phyloP scores from a whole-genome alignment of 2,888 invertebrate genomes.

The Chaetogeoica ovagalla region DNA sequence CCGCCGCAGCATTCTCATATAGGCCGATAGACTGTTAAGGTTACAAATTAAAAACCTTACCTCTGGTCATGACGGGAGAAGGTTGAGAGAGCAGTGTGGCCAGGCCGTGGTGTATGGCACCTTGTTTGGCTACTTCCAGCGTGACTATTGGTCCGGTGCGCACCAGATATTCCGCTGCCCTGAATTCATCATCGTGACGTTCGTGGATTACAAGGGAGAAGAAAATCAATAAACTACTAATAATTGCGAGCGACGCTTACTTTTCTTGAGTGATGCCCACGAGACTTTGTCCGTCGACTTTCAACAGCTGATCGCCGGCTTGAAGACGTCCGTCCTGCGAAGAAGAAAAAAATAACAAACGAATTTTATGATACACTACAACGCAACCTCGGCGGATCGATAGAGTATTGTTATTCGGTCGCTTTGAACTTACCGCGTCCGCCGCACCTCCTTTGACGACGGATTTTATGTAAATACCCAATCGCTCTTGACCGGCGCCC shows the following conservation, averaged over 20 bases:
- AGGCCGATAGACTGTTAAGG: too few relatives aligned
- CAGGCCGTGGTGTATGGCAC: slow-evolving; percentile 94
- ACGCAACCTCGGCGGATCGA: too few relatives aligned
- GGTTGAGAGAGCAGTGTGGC: slow-evolving; percentile 91
- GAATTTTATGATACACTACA: too few relatives aligned
- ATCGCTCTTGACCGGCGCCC: slow-evolving; percentile 77
- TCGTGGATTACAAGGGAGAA: not conserved
- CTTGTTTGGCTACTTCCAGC: slow-evolving; percentile 95
- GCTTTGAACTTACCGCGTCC: slow-evolving; percentile 66
- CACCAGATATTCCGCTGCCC: slow-evolving; percentile 95
- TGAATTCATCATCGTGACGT: slow-evolving; percentile 58
- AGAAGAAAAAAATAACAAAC: not conserved
- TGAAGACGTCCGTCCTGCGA: slow-evolving; percentile 85
- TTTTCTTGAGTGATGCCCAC: slow-evolving; percentile 82
- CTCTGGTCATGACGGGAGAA: slow-evolving; percentile 77
- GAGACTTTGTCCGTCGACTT: slow-evolving; percentile 94
- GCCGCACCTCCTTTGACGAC: slow-evolving; percentile 94
- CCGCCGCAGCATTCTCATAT: too few relatives aligned
- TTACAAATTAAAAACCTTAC: slow-evolving; percentile 61
- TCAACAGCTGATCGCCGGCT: slow-evolving; percentile 94
- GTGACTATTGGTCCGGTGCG: slow-evolving; percentile 91
- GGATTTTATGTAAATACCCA: slow-evolving; percentile 98
- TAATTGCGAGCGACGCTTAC: slow-evolving; percentile 58
- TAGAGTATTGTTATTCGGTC: too few relatives aligned
- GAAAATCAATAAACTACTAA: not conserved